These are phyloP conservation scores for Rhinogobio ventralis DNA, from an alignment of 2,797 vertebrate species.

Conservation along the genomic window DNA sequence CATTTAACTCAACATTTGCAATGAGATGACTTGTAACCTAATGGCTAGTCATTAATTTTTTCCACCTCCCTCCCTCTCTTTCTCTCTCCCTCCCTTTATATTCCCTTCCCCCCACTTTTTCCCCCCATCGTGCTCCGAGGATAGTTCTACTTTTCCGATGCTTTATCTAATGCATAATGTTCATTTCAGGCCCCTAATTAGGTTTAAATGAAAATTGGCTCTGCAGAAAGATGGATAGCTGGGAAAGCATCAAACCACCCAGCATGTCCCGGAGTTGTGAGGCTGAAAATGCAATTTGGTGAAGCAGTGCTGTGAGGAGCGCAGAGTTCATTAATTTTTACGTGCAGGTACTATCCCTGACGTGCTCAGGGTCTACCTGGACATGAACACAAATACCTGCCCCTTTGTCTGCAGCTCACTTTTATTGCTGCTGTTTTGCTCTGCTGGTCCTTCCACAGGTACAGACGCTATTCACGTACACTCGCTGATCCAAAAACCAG, in stretches of 20 bases:
- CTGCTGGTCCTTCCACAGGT: constrained; percentile 1
- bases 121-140: constrained; percentile 85
- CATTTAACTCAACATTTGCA: constrained; percentile 89
- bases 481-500: background rate
- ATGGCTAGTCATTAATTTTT: constrained; percentile 94
- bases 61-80: constrained; percentile 55
- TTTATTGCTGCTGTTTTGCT: constrained; percentile 28
- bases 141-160: constrained; percentile 84
- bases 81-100: constrained; percentile 40
- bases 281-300: constrained; percentile 90
- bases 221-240: constrained; percentile 90
- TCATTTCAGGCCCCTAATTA: constrained; percentile 94
- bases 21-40: constrained; percentile 91
- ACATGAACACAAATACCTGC: constrained; percentile 82
- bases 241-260: constrained; percentile 88
- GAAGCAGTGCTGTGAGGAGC: constrained; percentile 81
- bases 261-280: constrained; percentile 89
- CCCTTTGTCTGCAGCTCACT: constrained; percentile 19
- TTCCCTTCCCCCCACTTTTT: constrained; percentile 35
- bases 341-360: constrained; percentile 88
- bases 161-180: constrained; percentile 93
- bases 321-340: constrained; percentile 98
- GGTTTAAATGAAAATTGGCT: constrained; percentile 94
- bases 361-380: constrained; percentile 86
- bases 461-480: background rate